Conservation (phyloP, 2,113 vertebrate genomes). For the Grammomys dolichurus region DNA sequence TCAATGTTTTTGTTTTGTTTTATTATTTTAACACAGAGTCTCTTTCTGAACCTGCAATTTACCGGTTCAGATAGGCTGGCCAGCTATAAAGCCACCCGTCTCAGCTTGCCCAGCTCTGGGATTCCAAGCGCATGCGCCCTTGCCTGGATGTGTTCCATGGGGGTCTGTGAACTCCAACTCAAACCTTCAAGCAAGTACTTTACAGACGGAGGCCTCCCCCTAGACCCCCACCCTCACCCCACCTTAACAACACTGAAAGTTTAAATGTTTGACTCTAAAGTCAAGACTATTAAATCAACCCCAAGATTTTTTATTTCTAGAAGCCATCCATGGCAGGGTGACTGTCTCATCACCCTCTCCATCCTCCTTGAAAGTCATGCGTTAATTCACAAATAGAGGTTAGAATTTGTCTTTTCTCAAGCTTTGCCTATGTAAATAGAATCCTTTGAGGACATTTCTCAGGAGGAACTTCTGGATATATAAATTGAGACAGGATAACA, state of each 20-base stretch:
- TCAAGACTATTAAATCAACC: conserved; percentile 81
- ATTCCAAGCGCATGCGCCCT: not conserved
- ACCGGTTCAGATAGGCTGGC: not conserved
- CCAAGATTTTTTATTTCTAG: conserved; percentile 79
- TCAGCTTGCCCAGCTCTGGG: not conserved
- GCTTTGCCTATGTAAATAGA: conserved; percentile 80
- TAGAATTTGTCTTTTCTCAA: conserved; percentile 82
- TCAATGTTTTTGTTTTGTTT: not conserved
- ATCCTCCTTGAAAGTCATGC: conserved; percentile 73
- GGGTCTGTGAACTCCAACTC: not conserved
- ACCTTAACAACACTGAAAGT: conserved; percentile 50
- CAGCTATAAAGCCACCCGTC: not conserved
- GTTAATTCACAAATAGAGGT: conserved; percentile 86
- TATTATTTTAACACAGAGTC: not conserved
- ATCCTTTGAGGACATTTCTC: conserved; percentile 74
- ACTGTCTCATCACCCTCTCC: not conserved
- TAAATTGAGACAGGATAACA: conserved; percentile 80
- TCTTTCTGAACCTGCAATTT: not conserved
- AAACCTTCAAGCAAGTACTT: not conserved
- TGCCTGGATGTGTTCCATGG: not conserved
- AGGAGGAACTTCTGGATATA: conserved; percentile 78
- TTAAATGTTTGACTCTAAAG: conserved; percentile 84
- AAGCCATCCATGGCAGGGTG: conserved; percentile 58
- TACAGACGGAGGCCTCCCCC: not conserved
- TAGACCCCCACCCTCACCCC: not conserved